phyloP scores from a whole-genome alignment of 2,888 invertebrate genomes.

The Adela reaumurella region DNA sequence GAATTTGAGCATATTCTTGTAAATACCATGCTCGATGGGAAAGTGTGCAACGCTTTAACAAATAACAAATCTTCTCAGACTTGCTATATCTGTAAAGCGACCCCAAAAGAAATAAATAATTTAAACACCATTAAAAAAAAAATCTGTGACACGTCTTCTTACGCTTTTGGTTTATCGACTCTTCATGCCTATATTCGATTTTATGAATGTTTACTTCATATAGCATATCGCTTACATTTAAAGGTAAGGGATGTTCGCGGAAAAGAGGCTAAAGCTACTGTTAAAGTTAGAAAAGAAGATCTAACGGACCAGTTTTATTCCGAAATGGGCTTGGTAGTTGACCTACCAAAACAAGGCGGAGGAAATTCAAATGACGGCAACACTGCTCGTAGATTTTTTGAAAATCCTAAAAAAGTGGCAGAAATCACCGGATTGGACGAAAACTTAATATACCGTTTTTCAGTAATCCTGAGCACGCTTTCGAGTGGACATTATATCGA shows the following conservation, averaged over 20 bases:
- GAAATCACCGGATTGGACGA: constrained; percentile 2
- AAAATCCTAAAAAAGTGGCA: constrained; percentile 4
- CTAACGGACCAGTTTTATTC: constrained; percentile 10
- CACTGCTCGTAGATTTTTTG: constrained; percentile 11
- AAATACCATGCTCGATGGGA: no score
- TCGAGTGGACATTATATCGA: constrained; percentile 7
- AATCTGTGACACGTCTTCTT: no score
- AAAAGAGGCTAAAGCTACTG: constrained; percentile 11
- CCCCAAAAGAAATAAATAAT: no score
- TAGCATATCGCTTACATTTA: constrained; percentile 17
- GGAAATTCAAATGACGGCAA: constrained; percentile 13
- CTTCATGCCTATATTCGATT: constrained; percentile 19
- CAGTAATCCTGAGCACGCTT: constrained; percentile 1
- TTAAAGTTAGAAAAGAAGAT: constrained; percentile 11
- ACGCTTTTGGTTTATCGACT: no score
- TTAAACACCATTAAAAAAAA: no score
- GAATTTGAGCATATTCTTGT: no score
- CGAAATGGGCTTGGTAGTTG: constrained; percentile 12
- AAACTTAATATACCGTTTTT: background rate
- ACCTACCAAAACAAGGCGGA: constrained; percentile 12
- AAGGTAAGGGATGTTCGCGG: constrained; percentile 20
- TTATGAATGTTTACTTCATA: constrained; percentile 19
- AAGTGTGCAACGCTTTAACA: no score
- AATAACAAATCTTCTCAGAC: no score
- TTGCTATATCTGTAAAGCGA: no score